Conservation (phyloP, 2,113 vertebrate genomes). For the rabbit (Oryctolagus cuniculus) region DNA sequence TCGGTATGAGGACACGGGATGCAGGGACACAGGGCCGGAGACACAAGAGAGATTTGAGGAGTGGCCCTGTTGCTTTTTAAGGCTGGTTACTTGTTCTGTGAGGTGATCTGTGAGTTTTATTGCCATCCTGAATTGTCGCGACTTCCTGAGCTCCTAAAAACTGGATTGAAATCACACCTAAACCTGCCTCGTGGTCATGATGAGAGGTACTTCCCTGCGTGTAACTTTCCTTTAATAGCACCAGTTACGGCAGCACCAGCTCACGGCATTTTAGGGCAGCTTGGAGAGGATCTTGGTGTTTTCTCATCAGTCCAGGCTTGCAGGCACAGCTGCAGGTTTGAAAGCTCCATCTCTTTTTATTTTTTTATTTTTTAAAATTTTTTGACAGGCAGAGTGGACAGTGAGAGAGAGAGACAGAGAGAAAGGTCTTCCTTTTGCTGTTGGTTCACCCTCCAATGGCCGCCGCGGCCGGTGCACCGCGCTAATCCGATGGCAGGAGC, state of each 20-base stretch:
- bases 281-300: not conserved
- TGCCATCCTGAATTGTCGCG: not conserved
- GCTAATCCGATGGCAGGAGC: no score
- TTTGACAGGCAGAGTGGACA: no score
- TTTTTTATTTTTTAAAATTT: no score
- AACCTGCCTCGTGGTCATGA: not conserved
- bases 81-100: not conserved
- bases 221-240: not conserved
- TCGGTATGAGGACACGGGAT: accelerated
- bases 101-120: not conserved
- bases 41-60: not conserved
- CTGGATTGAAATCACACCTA: not conserved
- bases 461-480: no score
- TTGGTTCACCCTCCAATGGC: no score
- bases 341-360: not conserved
- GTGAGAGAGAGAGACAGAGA: no score
- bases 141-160: not conserved
- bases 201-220: not conserved
- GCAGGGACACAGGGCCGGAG: no score
- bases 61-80: accelerated
- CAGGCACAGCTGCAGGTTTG: not conserved
- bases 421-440: no score
- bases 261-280: not conserved
- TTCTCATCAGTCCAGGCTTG: not conserved
- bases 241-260: not conserved